Evolutionary conservation across 1,140 invertebrate genomes (phyloP), one percentile per base, ranked within the genome.

Genomic region (Eurosta solidaginis): DNA sequence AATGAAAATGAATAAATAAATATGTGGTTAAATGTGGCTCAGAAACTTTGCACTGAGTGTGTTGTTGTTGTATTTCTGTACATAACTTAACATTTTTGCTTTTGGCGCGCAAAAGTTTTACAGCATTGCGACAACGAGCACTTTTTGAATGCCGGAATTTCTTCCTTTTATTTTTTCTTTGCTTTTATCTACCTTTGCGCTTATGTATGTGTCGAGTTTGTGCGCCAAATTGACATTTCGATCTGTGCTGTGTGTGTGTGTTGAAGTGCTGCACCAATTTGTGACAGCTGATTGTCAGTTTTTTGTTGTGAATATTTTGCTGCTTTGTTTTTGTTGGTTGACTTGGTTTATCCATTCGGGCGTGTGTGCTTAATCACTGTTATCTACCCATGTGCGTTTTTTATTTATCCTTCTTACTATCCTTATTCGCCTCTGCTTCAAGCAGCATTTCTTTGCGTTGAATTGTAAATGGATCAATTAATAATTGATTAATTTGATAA

Each of bases 401-500:
- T 42, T 12, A 6, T 29, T 40, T 68, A 14, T 42, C 40, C 33
- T 68, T 68, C 20, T 68, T 42, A 4, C 29, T 59, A 10, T 33
- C 17, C n/a, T n/a, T n/a, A n/a, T n/a, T n/a, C n/a, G n/a, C n/a
- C n/a, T n/a, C n/a, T n/a, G n/a, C n/a, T n/a, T 59, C 5, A 59
- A 29, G 27, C 33, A 33, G n/a, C n/a, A 59, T 29, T 29, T 14
- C 59, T 22, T 40, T 6, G n/a, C 33, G 59, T 40, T 68, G 59
- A 68, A 40, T 68, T 36, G 5, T 68, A 40, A 68, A 40, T 68
- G 59, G n/a, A 42, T 14, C 29, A 36, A 42, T 68, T 63, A 36
- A 63, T 63, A 63, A 63, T 63, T 63, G 59, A 63, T 63, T 63
- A 63, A 36, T 63, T 63, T 63, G 59, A 63, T 36, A 63, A 63